Percentiles rank a stretch among this genome's conserved stretches.
Conservation (phyloP, 2,113 vertebrate species). For the Zosterops lateralis region DNA sequence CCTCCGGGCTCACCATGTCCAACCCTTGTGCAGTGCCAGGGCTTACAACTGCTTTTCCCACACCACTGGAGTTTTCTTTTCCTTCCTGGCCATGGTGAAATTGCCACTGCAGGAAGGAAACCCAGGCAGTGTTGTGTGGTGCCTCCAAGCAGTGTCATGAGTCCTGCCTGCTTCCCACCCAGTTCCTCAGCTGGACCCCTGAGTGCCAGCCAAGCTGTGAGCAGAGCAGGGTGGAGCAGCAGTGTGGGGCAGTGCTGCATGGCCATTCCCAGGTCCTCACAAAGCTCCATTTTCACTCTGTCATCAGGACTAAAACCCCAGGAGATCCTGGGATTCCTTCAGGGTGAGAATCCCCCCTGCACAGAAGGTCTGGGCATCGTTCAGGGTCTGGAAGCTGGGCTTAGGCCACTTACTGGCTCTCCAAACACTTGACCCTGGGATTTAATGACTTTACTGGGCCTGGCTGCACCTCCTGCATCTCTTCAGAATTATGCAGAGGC, state of each 20-base stretch:
- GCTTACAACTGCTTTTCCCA: neutral
- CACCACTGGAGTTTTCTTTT: neutral
- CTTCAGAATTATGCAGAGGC: neutral
- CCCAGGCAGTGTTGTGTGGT: too few species aligned
- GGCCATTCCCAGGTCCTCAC: neutral
- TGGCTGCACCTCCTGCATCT: neutral
- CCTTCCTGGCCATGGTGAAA: neutral
- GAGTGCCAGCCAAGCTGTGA: neutral
- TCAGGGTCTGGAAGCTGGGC: neutral
- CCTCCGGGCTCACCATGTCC: neutral
- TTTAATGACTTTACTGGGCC: neutral
- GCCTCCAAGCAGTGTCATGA: fast-evolving
- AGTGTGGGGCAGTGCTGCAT: fast-evolving
- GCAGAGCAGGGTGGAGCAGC: neutral
- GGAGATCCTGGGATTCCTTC: neutral
- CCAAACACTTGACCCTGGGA: neutral
- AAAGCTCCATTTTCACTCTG: neutral
- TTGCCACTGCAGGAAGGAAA: neutral
- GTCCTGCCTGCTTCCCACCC: neutral
- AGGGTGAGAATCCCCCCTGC: neutral
- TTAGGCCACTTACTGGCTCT: neutral
- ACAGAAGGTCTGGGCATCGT: neutral
- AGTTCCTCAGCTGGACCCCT: neutral
- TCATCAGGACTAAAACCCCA: neutral
- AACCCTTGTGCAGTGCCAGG: neutral